These are phyloP conservation scores for Drosophila littoralis DNA, from an alignment of 1,140 invertebrate species.

Conservation along the genomic window DNA sequence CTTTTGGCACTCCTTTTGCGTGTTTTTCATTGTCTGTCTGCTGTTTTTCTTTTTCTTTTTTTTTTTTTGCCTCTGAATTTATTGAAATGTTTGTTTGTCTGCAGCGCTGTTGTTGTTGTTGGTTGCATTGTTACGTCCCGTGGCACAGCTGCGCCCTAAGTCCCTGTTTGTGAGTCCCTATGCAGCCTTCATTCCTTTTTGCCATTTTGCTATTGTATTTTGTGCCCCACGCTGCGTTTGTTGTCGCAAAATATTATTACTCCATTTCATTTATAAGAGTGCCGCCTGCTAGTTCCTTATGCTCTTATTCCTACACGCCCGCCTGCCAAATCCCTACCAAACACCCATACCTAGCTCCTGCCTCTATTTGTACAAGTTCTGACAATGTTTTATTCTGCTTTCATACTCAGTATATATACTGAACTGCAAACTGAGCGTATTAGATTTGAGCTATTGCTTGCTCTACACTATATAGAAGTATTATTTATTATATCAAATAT, in stretches of 20 bases:
- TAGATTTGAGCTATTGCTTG: neutral
- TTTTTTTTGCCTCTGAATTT: conserved; percentile 63
- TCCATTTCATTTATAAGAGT: conserved; percentile 83
- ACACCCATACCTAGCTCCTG: neutral
- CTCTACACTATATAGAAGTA: no score
- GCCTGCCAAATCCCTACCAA: neutral
- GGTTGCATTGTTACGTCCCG: conserved; percentile 49
- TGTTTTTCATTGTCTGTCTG: conserved; percentile 71
- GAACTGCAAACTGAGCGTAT: conserved; percentile 7
- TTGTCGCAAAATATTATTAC: conserved; percentile 83
- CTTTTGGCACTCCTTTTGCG: conserved; percentile 72
- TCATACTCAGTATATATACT: conserved; percentile 11
- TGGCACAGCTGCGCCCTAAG: conserved; percentile 21
- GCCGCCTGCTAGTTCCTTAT: conserved; percentile 28
- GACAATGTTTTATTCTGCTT: conserved; percentile 41
- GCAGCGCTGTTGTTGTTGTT: conserved; percentile 35
- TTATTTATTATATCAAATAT: no score
- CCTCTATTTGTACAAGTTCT: conserved; percentile 36
- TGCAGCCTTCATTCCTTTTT: conserved; percentile 33
- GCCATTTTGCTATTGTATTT: conserved; percentile 36
- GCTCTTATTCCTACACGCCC: neutral
- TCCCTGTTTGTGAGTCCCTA: conserved; percentile 14
- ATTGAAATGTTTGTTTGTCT: conserved; percentile 83
- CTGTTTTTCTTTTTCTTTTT: conserved; percentile 28
- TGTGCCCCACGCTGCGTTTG: conserved; percentile 46